These are phyloP conservation scores for Lycocorax pyrrhopterus DNA, from an alignment of 2,113 vertebrate species.

Conservation along the genomic window DNA sequence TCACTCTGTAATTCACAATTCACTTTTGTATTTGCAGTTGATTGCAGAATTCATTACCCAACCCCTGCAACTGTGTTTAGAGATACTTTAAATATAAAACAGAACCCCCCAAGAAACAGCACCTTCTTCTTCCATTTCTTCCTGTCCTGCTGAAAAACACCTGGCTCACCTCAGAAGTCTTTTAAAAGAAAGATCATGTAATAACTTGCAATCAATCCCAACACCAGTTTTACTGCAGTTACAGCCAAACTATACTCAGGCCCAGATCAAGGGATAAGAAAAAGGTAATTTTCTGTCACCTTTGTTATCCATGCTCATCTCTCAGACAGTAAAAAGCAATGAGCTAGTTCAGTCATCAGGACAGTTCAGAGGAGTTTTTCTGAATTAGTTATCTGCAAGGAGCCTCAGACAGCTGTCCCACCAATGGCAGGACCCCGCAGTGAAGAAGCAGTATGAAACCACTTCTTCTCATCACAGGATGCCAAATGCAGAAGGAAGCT, in stretches of 20 bases:
- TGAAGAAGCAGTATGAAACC: background rate
- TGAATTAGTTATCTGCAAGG: background rate
- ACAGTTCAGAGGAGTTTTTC: background rate
- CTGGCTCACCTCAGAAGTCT: background rate
- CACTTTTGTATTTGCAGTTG: background rate
- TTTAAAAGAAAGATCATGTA: background rate
- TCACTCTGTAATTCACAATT: background rate
- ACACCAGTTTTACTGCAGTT: background rate
- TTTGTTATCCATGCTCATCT: background rate
- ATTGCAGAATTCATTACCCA: background rate
- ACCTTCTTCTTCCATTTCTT: background rate
- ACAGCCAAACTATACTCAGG: background rate
- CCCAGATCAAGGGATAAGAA: conserved; percentile 17
- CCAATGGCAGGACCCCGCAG: background rate
- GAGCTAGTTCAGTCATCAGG: background rate
- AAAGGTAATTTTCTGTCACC: conserved; percentile 34
- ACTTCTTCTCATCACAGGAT: background rate
- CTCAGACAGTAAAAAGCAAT: background rate
- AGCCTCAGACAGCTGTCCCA: background rate
- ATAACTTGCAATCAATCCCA: conserved; percentile 27
- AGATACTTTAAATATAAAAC: background rate
- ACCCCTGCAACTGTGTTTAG: background rate
- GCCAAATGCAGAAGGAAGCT: background rate
- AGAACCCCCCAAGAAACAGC: background rate
- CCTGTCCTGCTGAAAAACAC: background rate